These are phyloP conservation scores for Barnardius zonarius DNA, from an alignment of 2,113 vertebrate genomes.

Conservation along the genomic window DNA sequence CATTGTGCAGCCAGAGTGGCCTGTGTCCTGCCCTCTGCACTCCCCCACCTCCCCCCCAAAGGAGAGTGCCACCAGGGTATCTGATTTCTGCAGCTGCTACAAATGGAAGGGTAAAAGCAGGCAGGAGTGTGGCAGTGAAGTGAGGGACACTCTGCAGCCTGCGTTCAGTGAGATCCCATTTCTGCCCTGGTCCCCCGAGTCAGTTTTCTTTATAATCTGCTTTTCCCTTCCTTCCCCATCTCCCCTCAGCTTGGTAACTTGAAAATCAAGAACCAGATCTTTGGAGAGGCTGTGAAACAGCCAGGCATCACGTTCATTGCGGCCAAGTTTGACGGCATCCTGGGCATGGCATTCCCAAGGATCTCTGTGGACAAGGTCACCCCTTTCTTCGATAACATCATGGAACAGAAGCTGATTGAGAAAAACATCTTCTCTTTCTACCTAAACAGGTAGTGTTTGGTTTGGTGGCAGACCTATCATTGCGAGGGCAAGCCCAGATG, in stretches of 20 bases:
- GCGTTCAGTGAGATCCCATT: not conserved
- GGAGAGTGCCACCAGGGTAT: not conserved
- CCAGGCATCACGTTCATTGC: conserved; percentile 89
- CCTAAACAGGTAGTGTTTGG: conserved; percentile 85
- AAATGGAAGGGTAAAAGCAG: not conserved
- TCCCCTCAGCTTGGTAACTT: conserved; percentile 70
- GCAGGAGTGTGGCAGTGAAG: not conserved
- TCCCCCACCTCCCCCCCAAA: not conserved
- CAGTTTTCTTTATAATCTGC: not conserved
- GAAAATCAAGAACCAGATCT: conserved; percentile 77
- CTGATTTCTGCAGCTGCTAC: not conserved
- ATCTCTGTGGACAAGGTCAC: conserved; percentile 85
- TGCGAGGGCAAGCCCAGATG: not conserved
- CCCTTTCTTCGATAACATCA: conserved; percentile 92
- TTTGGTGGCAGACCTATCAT: not conserved
- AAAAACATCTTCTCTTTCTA: conserved; percentile 94
- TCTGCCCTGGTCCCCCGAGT: not conserved
- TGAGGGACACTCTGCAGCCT: rapidly evolving
- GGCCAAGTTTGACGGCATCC: conserved; percentile 94
- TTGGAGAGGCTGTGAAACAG: conserved; percentile 91
- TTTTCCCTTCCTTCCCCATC: not conserved
- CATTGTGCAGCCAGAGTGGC: not conserved
- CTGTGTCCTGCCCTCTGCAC: not conserved
- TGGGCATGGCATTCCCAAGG: conserved; percentile 87
- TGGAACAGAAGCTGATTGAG: conserved; percentile 85